Evolutionary conservation across 2,113 vertebrate species (phyloP).

Genomic region (Opisthocomus hoazin): DNA sequence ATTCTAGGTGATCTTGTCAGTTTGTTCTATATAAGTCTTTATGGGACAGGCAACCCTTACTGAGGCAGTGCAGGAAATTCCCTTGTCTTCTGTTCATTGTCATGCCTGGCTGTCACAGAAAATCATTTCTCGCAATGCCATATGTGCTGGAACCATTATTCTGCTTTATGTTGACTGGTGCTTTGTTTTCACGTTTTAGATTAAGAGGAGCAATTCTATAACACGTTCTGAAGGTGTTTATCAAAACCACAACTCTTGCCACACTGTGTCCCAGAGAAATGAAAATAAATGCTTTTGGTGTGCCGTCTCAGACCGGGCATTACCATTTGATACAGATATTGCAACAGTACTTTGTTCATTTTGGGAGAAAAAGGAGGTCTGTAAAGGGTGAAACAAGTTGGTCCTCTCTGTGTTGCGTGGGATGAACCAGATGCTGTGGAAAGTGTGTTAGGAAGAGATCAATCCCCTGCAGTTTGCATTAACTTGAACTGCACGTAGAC

Average conservation of each 20-base stretch:
- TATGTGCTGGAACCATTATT: conserved; percentile 19
- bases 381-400: not conserved
- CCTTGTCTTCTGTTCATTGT: conserved; percentile 47
- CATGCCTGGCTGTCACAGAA: conserved; percentile 26
- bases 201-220: not conserved
- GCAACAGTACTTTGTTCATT: not conserved
- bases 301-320: not conserved
- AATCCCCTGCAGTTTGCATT: not conserved
- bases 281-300: not conserved
- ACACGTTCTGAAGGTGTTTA: not conserved
- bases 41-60: conserved; percentile 1
- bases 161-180: not conserved
- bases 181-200: conserved; percentile 12
- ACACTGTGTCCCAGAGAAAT: not conserved
- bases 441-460: not conserved
- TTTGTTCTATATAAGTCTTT: conserved; percentile 35
- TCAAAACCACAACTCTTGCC: not conserved
- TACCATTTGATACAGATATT: not conserved
- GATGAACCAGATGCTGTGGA: not conserved
- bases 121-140: conserved; percentile 29
- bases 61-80: conserved; percentile 24
- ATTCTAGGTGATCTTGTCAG: conserved; percentile 55
- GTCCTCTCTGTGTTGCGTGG: not conserved
- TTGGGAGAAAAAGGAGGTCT: not conserved
- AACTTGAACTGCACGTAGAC: not conserved